phyloP scores from a whole-genome alignment of 2,888 invertebrate species.

The Drosophila mercatorum region DNA sequence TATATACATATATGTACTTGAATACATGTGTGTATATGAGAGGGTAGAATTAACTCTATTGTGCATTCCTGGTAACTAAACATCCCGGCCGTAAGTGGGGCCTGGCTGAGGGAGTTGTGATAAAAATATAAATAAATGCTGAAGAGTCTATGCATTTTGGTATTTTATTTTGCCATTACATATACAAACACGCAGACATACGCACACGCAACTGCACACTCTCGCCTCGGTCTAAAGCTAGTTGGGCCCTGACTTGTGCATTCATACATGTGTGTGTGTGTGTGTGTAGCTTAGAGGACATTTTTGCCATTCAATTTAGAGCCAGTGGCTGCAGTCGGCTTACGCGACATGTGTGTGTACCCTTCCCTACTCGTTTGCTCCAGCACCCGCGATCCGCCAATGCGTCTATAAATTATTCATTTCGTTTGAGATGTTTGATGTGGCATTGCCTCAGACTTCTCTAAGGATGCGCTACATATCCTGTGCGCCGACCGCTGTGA shows the following conservation, averaged over 20 bases:
- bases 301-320: constrained; percentile 28
- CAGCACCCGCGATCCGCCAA: constrained; percentile 34
- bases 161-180: constrained; percentile 55
- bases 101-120: neutral
- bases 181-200: neutral
- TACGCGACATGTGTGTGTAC: constrained; percentile 41
- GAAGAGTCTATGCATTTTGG: constrained; percentile 36
- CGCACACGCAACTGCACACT: neutral
- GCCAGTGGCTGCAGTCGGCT: constrained; percentile 59
- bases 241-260: constrained; percentile 10
- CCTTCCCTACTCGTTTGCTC: neutral
- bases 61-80: constrained; percentile 30
- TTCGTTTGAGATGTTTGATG: constrained; percentile 80
- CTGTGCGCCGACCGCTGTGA: constrained; percentile 14
- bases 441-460: constrained; percentile 51
- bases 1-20: neutral
- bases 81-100: neutral
- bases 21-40: neutral
- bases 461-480: constrained; percentile 54
- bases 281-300: constrained; percentile 20
- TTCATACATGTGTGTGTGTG: constrained; percentile 30
- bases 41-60: constrained; percentile 20
- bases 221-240: constrained; percentile 2
- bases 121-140: constrained; percentile 53
- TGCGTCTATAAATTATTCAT: constrained; percentile 82